Conservation (phyloP, 2,888 invertebrate genomes). For the Drosophila imparisetae region DNA sequence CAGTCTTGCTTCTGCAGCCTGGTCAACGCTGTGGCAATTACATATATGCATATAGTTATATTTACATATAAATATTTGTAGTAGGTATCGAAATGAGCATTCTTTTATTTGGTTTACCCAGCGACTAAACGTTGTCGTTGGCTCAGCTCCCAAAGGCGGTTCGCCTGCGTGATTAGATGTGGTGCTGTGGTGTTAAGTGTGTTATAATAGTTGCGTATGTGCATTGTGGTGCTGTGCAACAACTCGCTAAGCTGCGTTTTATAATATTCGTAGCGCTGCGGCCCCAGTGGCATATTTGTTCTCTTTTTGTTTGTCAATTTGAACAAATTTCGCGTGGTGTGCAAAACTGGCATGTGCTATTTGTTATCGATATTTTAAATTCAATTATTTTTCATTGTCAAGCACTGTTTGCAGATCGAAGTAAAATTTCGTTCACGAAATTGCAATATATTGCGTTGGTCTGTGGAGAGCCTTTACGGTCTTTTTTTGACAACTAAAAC, state of each 20-base stretch:
- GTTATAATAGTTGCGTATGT: constrained; percentile 26
- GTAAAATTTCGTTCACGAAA: not conserved
- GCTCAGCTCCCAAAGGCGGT: constrained; percentile 54
- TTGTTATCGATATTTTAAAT: constrained; percentile 3
- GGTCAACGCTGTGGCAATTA: constrained; percentile 31
- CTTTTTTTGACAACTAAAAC: not conserved
- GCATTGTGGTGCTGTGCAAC: constrained; percentile 22
- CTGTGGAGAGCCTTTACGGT: not conserved
- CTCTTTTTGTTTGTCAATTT: not conserved
- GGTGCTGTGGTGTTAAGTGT: constrained; percentile 4
- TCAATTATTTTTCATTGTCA: not conserved
- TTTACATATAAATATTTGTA: not conserved
- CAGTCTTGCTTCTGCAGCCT: constrained; percentile 22
- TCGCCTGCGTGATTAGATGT: constrained; percentile 18
- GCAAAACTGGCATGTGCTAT: not conserved
- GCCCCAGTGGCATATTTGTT: constrained; percentile 22
- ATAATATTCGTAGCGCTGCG: constrained; percentile 19
- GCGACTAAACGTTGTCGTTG: constrained; percentile 44
- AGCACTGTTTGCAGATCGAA: not conserved
- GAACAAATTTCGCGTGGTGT: constrained; percentile 23
- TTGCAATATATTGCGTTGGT: not conserved
- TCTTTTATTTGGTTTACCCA: constrained; percentile 40
- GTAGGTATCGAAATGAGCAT: not conserved
- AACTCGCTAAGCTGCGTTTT: constrained; percentile 16
- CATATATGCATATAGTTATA: not conserved